Percentiles rank a stretch among this genome's conserved stretches.
Conservation (phyloP, 2,888 invertebrate species). For the Philereme vetulata region DNA sequence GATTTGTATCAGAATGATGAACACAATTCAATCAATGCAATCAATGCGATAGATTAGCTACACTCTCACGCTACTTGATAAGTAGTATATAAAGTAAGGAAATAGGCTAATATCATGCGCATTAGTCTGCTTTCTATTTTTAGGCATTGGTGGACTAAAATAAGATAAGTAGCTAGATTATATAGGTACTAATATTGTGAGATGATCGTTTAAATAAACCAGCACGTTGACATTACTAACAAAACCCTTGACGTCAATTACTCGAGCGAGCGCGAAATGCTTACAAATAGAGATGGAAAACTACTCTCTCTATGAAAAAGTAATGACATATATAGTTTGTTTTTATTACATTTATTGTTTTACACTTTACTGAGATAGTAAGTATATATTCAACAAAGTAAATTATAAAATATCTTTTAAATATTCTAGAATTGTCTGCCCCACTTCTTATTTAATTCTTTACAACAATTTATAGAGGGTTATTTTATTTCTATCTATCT, state of each 20-base stretch:
- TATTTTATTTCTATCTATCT: no score
- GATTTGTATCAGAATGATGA: background rate
- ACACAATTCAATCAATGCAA: no score
- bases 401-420: background rate
- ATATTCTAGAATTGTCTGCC: no score
- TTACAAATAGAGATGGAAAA: slow-evolving; percentile 9
- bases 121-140: slow-evolving; percentile 15
- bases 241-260: slow-evolving; percentile 18
- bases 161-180: background rate
- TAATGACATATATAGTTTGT: slow-evolving; percentile 16
- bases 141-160: background rate
- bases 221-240: slow-evolving; percentile 15
- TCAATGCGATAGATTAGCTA: background rate
- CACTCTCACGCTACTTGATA: background rate
- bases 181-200: background rate
- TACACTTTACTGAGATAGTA: slow-evolving; percentile 23
- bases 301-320: slow-evolving; percentile 7
- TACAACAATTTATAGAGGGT: no score
- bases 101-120: slow-evolving; percentile 4
- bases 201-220: slow-evolving; percentile 9
- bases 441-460: background rate
- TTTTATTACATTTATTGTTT: slow-evolving; percentile 35
- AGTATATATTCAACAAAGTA: background rate
- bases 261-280: slow-evolving; percentile 12
- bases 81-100: slow-evolving; percentile 2